Conservation (phyloP, 2,888 invertebrate genomes). For the Eupeodes latifasciatus region DNA sequence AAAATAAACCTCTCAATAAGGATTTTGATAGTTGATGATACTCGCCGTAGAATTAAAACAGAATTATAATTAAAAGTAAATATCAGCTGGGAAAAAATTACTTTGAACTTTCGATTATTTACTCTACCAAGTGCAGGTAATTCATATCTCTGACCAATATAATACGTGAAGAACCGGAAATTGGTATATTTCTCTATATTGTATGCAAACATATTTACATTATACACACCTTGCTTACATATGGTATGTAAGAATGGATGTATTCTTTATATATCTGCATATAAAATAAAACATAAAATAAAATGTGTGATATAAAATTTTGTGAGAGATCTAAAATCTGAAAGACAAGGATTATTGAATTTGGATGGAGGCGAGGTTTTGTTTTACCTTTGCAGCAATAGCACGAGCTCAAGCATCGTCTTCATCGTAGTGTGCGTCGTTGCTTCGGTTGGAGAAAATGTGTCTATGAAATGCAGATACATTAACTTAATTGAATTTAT, state of each 20-base stretch:
- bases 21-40: not conserved
- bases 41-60: not conserved
- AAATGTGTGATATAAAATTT: too few species aligned
- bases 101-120: conserved; percentile 58
- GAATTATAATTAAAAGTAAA: conserved; percentile 70
- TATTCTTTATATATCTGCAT: too few species aligned
- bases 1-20: conserved; percentile 28
- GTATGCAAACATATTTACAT: not conserved
- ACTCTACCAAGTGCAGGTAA: not conserved
- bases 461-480: conserved; percentile 8
- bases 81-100: conserved; percentile 69
- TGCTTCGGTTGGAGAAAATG: not conserved
- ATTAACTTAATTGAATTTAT: conserved; percentile 36
- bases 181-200: conserved; percentile 14
- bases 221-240: not conserved
- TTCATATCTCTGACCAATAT: conserved; percentile 24
- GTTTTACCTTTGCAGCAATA: not conserved
- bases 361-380: not conserved
- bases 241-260: too few species aligned
- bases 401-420: not conserved
- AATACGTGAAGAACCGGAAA: conserved; percentile 23
- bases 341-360: too few species aligned
- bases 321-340: too few species aligned
- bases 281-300: too few species aligned
- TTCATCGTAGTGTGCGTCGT: not conserved